Percentiles rank a stretch among this genome's conserved stretches.
Conservation (phyloP, 2,113 vertebrate species). For the Leptodactylus fuscus region DNA sequence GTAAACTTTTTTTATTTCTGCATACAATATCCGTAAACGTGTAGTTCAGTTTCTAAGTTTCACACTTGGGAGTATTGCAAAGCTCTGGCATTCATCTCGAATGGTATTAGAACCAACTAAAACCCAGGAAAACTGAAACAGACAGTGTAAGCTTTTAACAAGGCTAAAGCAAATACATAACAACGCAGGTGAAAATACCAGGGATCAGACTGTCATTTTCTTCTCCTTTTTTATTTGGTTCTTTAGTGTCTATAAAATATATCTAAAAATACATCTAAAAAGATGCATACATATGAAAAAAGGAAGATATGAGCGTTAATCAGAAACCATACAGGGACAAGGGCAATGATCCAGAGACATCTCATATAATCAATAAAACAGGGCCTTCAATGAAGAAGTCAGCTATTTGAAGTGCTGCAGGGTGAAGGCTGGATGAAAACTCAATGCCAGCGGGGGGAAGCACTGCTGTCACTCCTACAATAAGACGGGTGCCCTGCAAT, state of each 20-base stretch:
- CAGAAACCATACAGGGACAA: constrained; percentile 2
- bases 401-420: constrained; percentile 46
- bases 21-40: too few relatives aligned
- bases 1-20: background rate
- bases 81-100: constrained; percentile 35
- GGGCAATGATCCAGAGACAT: constrained; percentile 19
- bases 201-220: constrained; percentile 27
- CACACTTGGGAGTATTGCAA: constrained; percentile 38
- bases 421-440: constrained; percentile 21
- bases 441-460: background rate
- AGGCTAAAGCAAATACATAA: constrained; percentile 45
- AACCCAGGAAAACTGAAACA: constrained; percentile 22
- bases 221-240: background rate
- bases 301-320: background rate
- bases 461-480: constrained; percentile 34
- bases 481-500: constrained; percentile 33
- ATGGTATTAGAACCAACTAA: constrained; percentile 39
- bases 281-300: background rate
- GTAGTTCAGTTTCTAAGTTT: constrained; percentile 1
- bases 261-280: background rate
- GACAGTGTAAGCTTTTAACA: constrained; percentile 42
- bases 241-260: constrained; percentile 36
- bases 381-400: constrained; percentile 16
- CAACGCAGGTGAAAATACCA: constrained; percentile 24
- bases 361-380: constrained; percentile 40